Evolutionary conservation across 2,888 invertebrate genomes (phyloP).

Genomic region (Spilosoma lubricipeda): DNA sequence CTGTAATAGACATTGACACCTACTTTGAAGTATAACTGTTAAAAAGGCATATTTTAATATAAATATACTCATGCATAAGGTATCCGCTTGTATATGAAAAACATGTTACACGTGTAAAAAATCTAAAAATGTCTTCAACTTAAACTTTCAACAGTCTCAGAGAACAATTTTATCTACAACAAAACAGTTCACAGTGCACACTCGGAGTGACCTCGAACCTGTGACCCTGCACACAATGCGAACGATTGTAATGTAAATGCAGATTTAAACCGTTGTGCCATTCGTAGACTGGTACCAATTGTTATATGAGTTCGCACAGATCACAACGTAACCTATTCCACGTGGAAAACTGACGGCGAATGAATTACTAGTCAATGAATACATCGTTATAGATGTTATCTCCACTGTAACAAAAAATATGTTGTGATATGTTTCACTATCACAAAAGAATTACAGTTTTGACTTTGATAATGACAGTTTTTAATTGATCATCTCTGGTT

Average conservation of each 20-base stretch:
- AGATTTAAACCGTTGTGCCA: conserved; percentile 70
- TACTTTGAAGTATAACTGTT: neutral
- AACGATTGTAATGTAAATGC: conserved; percentile 81
- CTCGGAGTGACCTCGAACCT: conserved; percentile 79
- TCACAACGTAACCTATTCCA: conserved; percentile 33
- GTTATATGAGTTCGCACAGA: conserved; percentile 51
- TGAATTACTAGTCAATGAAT: conserved; percentile 6
- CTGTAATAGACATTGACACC: neutral
- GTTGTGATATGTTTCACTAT: neutral
- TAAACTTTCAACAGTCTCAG: neutral
- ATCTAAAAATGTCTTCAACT: neutral
- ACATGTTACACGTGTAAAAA: neutral
- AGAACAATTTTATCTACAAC: conserved; percentile 41
- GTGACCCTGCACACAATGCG: conserved; percentile 78
- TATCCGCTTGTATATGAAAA: neutral
- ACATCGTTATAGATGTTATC: neutral
- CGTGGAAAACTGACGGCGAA: conserved; percentile 30
- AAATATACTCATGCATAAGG: neutral
- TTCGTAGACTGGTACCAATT: conserved; percentile 69
- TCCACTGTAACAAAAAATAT: neutral
- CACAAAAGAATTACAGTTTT: neutral
- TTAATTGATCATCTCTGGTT: neutral
- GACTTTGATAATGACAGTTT: neutral
- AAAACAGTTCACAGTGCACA: conserved; percentile 63
- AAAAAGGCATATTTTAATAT: neutral